Percentiles rank a stretch among this genome's conserved stretches.
phyloP scores from a whole-genome alignment of 2,113 vertebrate species.

The Telmatochromis sp. region DNA sequence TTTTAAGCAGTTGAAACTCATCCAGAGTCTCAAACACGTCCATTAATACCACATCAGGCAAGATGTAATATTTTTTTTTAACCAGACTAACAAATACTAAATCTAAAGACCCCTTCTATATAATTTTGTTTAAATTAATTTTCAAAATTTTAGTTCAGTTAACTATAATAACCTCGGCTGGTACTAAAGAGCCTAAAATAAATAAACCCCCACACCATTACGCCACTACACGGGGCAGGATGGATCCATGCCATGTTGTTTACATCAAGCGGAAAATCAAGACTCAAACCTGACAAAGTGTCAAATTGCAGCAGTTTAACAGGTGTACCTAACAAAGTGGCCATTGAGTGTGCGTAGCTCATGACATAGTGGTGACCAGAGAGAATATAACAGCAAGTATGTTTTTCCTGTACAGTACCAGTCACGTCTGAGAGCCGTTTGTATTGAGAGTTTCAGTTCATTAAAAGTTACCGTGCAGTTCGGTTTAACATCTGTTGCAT shows the following conservation, averaged over 20 bases:
- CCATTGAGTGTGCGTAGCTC: neutral
- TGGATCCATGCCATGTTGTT: neutral
- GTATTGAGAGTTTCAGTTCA: neutral
- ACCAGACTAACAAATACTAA: neutral
- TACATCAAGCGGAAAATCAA: neutral
- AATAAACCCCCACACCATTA: neutral
- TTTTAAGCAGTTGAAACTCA: neutral
- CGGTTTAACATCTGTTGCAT: neutral
- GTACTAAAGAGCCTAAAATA: neutral
- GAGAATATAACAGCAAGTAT: neutral
- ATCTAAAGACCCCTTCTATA: neutral
- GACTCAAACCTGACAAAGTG: neutral
- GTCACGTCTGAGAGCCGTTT: neutral
- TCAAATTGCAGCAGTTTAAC: neutral
- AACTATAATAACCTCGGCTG: neutral
- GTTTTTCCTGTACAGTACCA: neutral
- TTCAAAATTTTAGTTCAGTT: neutral
- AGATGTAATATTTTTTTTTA: neutral
- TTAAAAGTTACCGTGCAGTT: neutral
- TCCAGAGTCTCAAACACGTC: neutral
- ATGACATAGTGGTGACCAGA: neutral
- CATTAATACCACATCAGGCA: neutral
- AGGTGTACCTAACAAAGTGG: neutral
- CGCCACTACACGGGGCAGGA: neutral
- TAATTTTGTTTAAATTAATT: neutral